These are phyloP conservation scores for Thera britannica DNA, from an alignment of 2,888 invertebrate species.

Conservation along the genomic window DNA sequence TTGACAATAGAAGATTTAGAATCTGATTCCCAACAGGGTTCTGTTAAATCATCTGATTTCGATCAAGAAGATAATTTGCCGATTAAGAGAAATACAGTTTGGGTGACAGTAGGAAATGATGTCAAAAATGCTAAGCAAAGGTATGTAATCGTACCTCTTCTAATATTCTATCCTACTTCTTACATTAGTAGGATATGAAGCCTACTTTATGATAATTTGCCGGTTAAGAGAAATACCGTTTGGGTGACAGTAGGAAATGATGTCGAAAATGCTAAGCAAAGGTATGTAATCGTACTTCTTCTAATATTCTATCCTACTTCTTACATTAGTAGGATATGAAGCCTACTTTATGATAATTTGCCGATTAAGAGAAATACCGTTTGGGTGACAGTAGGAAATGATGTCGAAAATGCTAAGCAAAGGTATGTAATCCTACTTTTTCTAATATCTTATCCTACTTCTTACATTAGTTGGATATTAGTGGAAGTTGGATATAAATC, in stretches of 20 bases:
- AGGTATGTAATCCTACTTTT: neutral
- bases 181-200: too few relatives aligned
- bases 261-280: neutral
- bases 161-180: too few relatives aligned
- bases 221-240: neutral
- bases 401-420: neutral
- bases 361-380: neutral
- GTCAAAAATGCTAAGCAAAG: neutral
- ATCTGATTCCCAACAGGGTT: neutral
- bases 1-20: constrained; percentile 7
- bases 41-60: neutral
- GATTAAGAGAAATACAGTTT: neutral
- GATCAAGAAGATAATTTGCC: neutral
- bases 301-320: too few relatives aligned
- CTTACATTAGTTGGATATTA: too few relatives aligned
- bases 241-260: neutral
- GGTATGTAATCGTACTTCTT: neutral
- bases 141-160: neutral
- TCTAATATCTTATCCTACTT: too few relatives aligned
- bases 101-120: neutral
- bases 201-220: neutral
- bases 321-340: too few relatives aligned
- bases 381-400: neutral
- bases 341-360: neutral
- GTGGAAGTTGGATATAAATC: too few relatives aligned